Evolutionary conservation across 2,797 vertebrate genomes (phyloP), one percentile per base, ranked within the genome.

Genomic region (Dendrocincla tyrannina): DNA sequence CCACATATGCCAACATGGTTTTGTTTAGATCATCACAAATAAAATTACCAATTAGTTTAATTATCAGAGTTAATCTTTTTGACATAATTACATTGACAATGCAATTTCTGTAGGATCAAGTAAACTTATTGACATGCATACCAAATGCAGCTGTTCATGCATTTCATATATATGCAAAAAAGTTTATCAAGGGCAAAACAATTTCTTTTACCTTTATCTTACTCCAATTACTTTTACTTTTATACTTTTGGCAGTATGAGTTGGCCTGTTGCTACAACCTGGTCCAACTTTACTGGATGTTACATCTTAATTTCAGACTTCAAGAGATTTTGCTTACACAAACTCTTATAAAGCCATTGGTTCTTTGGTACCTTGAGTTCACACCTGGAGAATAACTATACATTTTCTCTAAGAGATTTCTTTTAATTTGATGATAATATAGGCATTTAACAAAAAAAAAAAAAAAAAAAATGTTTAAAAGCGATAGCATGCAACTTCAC

Each of bases 21-120:
- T 53, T 46, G 10, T 91, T 95, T 92, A 81, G 58, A 85, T 74
- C n/a, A 92, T 68, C 53, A 69, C 18, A 92, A 94, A 93, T 83
- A 87, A 93, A 81, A 88, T 89, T 83, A 94, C 14, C 35, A 94
- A 76, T 91, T 63, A 81, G 4, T 46, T 74, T 86, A 89, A 91
- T 94, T 90, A 90, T 91, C 60, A 84, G 50, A 75, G 47, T 24
- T 68, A 27, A 16, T 60, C 27, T 70, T 95, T 91, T 53, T 56
- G 12, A 49, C 49, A 49, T 41, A 22, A 68, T 88, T 91, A 19
- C 7, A 59, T 5, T 63, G n/a, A 53, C 46, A 78, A 28, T 56
- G 19, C 46, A 17, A 60, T 73, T 92, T 91, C 46, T 89, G 41
- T 53, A 85, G 23, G 28, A 44, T 49, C 8, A 37, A 86, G 60